Evolutionary conservation across 2,113 vertebrate genomes (phyloP).

Genomic region (Bettongia penicillata): DNA sequence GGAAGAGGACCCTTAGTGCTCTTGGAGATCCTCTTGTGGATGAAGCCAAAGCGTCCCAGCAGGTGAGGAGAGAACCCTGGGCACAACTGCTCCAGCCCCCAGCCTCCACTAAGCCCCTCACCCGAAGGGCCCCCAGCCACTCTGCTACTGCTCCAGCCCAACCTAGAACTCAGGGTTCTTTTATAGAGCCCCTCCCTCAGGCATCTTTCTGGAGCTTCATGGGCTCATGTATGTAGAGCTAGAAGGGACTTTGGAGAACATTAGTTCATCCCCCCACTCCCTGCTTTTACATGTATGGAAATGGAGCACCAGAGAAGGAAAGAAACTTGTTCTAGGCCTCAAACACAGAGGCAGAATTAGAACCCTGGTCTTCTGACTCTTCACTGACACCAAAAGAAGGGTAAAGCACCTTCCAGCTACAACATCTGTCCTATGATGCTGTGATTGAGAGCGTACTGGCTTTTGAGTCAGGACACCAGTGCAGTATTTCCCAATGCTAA

Average conservation of each 20-base stretch:
- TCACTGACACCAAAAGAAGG: background rate
- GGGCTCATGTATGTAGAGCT: background rate
- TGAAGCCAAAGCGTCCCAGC: background rate
- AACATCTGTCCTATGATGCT: background rate
- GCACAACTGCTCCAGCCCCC: background rate
- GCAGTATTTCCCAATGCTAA: background rate
- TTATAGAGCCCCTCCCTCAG: background rate
- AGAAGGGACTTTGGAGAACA: background rate
- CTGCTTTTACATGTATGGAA: background rate
- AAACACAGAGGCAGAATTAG: background rate
- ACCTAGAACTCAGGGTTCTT: background rate
- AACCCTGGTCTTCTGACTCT: background rate
- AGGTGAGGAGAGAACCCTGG: background rate
- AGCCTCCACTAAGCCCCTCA: background rate
- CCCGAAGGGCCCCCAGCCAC: background rate
- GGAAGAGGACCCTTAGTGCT: background rate
- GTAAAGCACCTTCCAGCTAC: background rate
- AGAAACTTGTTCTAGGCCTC: background rate
- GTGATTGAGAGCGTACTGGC: too few species aligned
- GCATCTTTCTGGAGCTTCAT: background rate
- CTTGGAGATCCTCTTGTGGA: background rate
- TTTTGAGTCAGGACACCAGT: background rate
- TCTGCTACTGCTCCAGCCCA: background rate
- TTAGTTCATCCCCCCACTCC: background rate
- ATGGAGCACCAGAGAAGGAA: background rate